These are phyloP conservation scores for Cuculus canorus DNA, from an alignment of 2,797 vertebrate genomes.

Conservation along the genomic window DNA sequence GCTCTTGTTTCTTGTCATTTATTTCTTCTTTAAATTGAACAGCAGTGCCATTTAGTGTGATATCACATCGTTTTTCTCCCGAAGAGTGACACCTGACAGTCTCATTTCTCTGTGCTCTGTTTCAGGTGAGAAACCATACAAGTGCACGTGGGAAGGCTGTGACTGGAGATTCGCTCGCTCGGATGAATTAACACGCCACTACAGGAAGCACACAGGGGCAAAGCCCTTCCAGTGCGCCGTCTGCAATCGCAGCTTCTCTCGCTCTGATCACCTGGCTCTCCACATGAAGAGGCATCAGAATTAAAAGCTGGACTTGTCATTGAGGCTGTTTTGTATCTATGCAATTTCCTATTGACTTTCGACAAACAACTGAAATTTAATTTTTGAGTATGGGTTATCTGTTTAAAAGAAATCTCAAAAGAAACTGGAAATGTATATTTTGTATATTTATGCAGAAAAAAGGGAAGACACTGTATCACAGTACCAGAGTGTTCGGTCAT, in stretches of 20 bases:
- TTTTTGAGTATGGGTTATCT: conserved; percentile 57
- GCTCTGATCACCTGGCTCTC: conserved; percentile 96
- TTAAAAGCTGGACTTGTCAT: conserved; percentile 65
- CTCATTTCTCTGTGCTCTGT: background rate
- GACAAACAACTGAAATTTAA: conserved; percentile 26
- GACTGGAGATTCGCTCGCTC: conserved; percentile 98
- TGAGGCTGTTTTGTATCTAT: conserved; percentile 49
- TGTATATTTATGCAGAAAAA: conserved; percentile 82
- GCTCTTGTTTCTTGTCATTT: background rate
- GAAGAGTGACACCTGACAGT: background rate
- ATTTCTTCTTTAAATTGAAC: background rate
- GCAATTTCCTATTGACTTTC: conserved; percentile 60
- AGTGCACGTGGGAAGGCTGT: conserved; percentile 96
- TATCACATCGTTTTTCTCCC: rapidly evolving
- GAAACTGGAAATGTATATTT: conserved; percentile 85
- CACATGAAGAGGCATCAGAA: conserved; percentile 99
- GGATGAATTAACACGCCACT: conserved; percentile 96
- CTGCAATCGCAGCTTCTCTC: conserved; percentile 95
- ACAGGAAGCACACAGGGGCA: conserved; percentile 95
- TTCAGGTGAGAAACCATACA: conserved; percentile 96
- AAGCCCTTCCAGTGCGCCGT: conserved; percentile 95
- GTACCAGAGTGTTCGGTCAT: conserved; percentile 69
- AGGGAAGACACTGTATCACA: conserved; percentile 79
- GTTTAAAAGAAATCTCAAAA: conserved; percentile 41
- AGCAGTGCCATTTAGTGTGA: rapidly evolving